Base-by-base conservation (phyloP, 2,888 invertebrate species). In the Clistopyga incitator region DNA sequence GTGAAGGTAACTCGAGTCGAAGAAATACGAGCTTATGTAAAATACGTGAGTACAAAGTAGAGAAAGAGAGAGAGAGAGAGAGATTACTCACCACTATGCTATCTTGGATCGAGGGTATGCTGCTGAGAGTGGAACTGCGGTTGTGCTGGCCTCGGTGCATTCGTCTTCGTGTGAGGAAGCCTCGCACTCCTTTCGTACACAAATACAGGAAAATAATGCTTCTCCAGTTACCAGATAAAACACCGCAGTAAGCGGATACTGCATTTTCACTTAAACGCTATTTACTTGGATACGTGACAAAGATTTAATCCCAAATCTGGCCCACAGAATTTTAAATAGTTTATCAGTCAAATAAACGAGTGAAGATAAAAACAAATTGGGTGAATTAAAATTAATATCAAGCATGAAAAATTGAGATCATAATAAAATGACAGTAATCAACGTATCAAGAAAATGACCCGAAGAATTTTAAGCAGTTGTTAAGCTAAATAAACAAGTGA, bases 121-220 rank as follows among this genome's bases (percentile, higher is more conserved):
- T 87, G 34, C 87, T 85, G 59, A 90, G 82, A 29, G 89, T 88
- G 10, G 89, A 87, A 74, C 87, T 87, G 18, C 86, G 88, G 15
- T 84, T 84, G 38, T 68, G 84, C 56, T 87, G 87, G 42, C 86
- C 83, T 70, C 87, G 87, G 34, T 86, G 89, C 50, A 88, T 81
- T 23, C 86, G 88, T 54, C 89, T 88, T n/a, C 91, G 87, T 15
- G 88, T 86, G n/a, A 91, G 84, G 80, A 90, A 91, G 54, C 91
- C 91, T 74, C 91, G 89, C 25, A 91, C 82, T 56, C 90, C 91
- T 91, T 54, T 47, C 25, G 23, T 50, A 59, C 3, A 47, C 29
- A 81, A 82, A 72, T 15, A 54, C 61, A 81, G 11, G n/a, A 76
- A 78, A 25, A 61, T 42, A 47, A 45, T 11, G 20, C 13, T 52